These are phyloP conservation scores for Zaprionus taronus DNA, from an alignment of 1,140 invertebrate species.

Conservation along the genomic window DNA sequence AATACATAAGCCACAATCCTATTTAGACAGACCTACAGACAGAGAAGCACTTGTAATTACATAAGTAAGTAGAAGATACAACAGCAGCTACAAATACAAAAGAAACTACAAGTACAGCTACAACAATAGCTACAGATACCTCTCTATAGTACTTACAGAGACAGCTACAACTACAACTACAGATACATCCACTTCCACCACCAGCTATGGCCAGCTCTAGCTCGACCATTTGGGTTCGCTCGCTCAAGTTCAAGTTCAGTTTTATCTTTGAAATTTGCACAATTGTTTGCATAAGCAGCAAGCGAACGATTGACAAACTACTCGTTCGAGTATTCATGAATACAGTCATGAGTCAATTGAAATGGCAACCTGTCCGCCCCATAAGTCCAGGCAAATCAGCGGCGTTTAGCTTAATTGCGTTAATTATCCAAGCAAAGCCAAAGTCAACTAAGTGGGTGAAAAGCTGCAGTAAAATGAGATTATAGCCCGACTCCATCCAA, in stretches of 20 bases:
- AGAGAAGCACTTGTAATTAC: not conserved
- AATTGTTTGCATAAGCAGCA: slow-evolving; percentile 66
- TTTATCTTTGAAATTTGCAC: slow-evolving; percentile 48
- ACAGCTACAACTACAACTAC: slow-evolving; percentile 6
- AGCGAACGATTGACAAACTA: not conserved
- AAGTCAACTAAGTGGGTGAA: slow-evolving; percentile 10
- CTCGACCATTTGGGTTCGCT: not conserved
- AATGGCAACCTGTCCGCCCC: slow-evolving; percentile 36
- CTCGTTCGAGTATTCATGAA: slow-evolving; percentile 4
- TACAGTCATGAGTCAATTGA: slow-evolving; percentile 28
- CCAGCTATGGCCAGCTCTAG: not conserved
- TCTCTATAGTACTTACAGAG: not conserved
- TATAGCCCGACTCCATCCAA: slow-evolving; percentile 1
- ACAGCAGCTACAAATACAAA: not conserved
- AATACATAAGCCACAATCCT: not conserved
- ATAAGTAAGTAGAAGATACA: not conserved
- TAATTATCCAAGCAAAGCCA: slow-evolving; percentile 27
- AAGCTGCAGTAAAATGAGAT: slow-evolving; percentile 12
- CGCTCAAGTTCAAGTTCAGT: slow-evolving; percentile 52
- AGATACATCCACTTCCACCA: not conserved
- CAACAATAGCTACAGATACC: not conserved
- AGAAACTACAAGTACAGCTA: not conserved
- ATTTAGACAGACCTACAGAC: not conserved
- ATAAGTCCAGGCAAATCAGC: slow-evolving; percentile 33
- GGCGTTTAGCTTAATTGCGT: slow-evolving; percentile 34